Evolutionary conservation across 2,888 invertebrate genomes (phyloP).

Genomic region (Arge pagana): DNA sequence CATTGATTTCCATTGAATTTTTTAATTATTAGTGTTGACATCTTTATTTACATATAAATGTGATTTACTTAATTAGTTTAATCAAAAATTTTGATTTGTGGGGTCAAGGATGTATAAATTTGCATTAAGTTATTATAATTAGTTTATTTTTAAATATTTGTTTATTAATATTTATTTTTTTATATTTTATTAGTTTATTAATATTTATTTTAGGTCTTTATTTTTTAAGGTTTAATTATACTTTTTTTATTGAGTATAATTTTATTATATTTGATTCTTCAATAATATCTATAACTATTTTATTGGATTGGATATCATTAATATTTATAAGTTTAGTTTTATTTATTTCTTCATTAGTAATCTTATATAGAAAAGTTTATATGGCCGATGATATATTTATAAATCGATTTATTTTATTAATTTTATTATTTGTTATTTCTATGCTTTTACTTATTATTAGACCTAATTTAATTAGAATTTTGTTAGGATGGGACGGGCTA

Average conservation of each 20-base stretch:
- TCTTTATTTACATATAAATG: constrained; percentile 28
- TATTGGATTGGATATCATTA: constrained; percentile 69
- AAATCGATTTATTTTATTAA: constrained; percentile 69
- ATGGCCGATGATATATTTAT: constrained; percentile 64
- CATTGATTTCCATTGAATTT: constrained; percentile 70
- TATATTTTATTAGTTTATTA: constrained; percentile 51
- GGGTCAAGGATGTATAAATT: constrained; percentile 62
- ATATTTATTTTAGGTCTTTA: constrained; percentile 54
- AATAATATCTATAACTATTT: constrained; percentile 62
- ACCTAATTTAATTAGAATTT: constrained; percentile 72
- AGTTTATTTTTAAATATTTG: constrained; percentile 62
- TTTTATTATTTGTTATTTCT: constrained; percentile 69
- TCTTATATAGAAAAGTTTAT: constrained; percentile 69
- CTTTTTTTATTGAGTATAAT: constrained; percentile 64
- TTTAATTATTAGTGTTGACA: constrained; percentile 59
- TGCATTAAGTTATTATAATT: constrained; percentile 60
- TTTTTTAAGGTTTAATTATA: constrained; percentile 60
- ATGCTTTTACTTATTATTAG: constrained; percentile 72
- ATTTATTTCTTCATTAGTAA: constrained; percentile 70
- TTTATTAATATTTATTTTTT: constrained; percentile 59
- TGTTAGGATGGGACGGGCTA: constrained; percentile 75
- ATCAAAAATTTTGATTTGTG: constrained; percentile 71
- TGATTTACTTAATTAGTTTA: constrained; percentile 70
- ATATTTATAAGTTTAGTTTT: constrained; percentile 69
- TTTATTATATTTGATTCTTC: constrained; percentile 61